These are phyloP conservation scores for Euwallacea fornicatus DNA, from an alignment of 1,140 invertebrate genomes.

Conservation along the genomic window DNA sequence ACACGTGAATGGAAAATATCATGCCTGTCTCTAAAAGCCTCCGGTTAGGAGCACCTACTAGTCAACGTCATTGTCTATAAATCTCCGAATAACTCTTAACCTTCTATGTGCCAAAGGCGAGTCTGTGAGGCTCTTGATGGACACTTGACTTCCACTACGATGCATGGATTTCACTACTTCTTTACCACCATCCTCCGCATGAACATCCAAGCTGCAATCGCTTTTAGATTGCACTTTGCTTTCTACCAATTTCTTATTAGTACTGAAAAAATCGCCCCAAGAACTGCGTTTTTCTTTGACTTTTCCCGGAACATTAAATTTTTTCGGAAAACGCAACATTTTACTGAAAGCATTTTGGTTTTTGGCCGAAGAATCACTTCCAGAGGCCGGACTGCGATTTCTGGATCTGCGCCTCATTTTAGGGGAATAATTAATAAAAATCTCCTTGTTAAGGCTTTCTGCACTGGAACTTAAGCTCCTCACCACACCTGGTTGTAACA, in stretches of 20 bases:
- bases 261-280: conserved; percentile 34
- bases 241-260: conserved; percentile 23
- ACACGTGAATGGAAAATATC: conserved; percentile 1
- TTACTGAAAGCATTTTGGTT: conserved; percentile 36
- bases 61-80: conserved; percentile 44
- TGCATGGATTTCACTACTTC: conserved; percentile 8
- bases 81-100: conserved; percentile 44
- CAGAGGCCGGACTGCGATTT: conserved; percentile 30
- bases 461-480: conserved; percentile 39
- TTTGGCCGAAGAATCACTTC: conserved; percentile 15
- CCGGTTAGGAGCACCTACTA: conserved; percentile 34
- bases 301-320: conserved; percentile 29
- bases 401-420: conserved; percentile 42
- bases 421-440: conserved; percentile 47
- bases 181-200: conserved; percentile 6
- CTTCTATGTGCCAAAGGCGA: conserved; percentile 43
- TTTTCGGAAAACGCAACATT: conserved; percentile 42
- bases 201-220: conserved; percentile 32
- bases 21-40: conserved; percentile 19
- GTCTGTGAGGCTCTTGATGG: conserved; percentile 37
- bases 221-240: conserved; percentile 42
- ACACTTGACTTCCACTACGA: conserved; percentile 35
- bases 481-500: conserved; percentile 50
- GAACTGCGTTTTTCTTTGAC: conserved; percentile 36
- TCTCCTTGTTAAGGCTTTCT: conserved; percentile 40